These are phyloP conservation scores for Drosophila diplacantha DNA, from an alignment of 2,888 invertebrate species.

Conservation along the genomic window DNA sequence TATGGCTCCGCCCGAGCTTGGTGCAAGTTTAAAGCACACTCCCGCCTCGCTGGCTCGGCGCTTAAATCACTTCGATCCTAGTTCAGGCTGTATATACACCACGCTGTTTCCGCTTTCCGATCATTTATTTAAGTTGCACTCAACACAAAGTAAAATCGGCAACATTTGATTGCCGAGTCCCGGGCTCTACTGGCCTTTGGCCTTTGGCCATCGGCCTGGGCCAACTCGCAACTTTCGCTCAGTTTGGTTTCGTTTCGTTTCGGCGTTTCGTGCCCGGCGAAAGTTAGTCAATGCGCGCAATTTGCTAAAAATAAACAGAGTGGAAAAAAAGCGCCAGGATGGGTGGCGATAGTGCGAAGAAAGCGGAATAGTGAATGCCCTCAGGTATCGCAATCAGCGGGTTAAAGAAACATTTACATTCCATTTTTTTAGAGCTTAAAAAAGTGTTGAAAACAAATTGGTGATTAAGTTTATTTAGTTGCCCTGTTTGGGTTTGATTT, in stretches of 20 bases:
- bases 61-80: slow-evolving; percentile 24
- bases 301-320: slow-evolving; percentile 47
- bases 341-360: slow-evolving; percentile 11
- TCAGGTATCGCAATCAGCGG: slow-evolving; percentile 17
- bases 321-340: slow-evolving; percentile 30
- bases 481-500: not conserved
- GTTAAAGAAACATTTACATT: slow-evolving; percentile 6
- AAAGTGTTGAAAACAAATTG: not conserved
- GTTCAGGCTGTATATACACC: not conserved
- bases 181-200: slow-evolving; percentile 18
- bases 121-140: slow-evolving; percentile 53
- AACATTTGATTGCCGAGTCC: slow-evolving; percentile 40
- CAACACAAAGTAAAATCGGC: slow-evolving; percentile 52
- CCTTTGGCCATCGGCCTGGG: slow-evolving; percentile 2
- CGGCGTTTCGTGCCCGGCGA: slow-evolving; percentile 42
- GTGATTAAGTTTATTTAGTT: not conserved
- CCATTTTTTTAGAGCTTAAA: not conserved
- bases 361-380: slow-evolving; percentile 20
- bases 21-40: slow-evolving; percentile 31
- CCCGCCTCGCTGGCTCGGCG: not conserved
- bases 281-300: slow-evolving; percentile 53
- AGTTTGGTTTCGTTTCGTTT: slow-evolving; percentile 20
- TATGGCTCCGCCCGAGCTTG: slow-evolving; percentile 42
- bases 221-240: slow-evolving; percentile 14
- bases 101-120: slow-evolving; percentile 37